These are phyloP conservation scores for Pogonocherus hispidulus DNA, from an alignment of 2,888 invertebrate genomes.

Conservation along the genomic window DNA sequence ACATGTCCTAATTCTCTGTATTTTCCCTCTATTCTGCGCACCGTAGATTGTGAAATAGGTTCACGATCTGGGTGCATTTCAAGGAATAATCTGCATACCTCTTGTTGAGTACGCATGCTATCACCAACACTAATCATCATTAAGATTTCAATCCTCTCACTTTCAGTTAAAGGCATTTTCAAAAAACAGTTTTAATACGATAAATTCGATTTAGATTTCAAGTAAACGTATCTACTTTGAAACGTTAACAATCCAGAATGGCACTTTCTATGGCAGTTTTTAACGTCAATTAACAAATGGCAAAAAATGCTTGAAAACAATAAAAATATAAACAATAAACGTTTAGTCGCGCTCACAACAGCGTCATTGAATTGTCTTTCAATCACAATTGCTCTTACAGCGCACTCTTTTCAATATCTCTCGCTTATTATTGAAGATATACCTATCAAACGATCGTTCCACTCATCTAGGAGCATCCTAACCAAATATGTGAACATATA, in stretches of 20 bases:
- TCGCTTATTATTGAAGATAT: too few relatives aligned
- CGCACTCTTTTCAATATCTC: too few relatives aligned
- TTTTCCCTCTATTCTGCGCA: constrained; percentile 15
- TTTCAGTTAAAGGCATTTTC: constrained; percentile 5
- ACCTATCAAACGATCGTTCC: too few relatives aligned
- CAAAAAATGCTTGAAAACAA: too few relatives aligned
- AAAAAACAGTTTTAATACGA: neutral
- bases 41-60: constrained; percentile 18
- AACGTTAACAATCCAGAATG: too few relatives aligned
- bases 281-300: neutral
- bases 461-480: too few relatives aligned
- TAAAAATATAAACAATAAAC: too few relatives aligned
- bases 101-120: constrained; percentile 6
- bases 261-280: neutral
- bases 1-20: constrained; percentile 21
- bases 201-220: neutral
- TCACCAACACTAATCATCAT: neutral
- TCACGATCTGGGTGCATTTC: constrained; percentile 6
- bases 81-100: constrained; percentile 16
- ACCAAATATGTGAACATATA: too few relatives aligned
- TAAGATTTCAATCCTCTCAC: neutral
- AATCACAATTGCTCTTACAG: too few relatives aligned
- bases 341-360: too few relatives aligned
- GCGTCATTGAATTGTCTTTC: too few relatives aligned
- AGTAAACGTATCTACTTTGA: neutral